Percentiles rank a stretch among this genome's conserved stretches.
These are phyloP conservation scores for Noctua janthina DNA, from an alignment of 2,888 invertebrate species.

Conservation along the genomic window DNA sequence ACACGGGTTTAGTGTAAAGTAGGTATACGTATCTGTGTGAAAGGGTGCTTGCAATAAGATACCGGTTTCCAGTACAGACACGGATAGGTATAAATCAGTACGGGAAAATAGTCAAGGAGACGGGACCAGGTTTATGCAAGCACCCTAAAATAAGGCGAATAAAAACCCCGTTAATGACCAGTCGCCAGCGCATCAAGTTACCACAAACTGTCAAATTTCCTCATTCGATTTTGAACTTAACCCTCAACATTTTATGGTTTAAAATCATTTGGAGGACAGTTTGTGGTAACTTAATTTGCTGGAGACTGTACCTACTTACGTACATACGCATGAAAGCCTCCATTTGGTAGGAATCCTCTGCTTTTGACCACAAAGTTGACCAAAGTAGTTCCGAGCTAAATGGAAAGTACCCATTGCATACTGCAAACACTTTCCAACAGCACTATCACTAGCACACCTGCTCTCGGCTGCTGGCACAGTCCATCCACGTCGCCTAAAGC, in stretches of 20 bases:
- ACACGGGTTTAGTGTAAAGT: constrained; percentile 2
- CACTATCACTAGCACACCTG: constrained; percentile 20
- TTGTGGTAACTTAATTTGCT: no score
- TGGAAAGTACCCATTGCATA: neutral
- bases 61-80: neutral
- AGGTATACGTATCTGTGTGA: neutral
- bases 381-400: neutral
- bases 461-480: constrained; percentile 15
- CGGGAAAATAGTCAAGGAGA: neutral
- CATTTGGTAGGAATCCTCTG: neutral
- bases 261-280: no score
- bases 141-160: no score
- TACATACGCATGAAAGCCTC: neutral
- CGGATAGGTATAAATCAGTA: neutral
- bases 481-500: constrained; percentile 35
- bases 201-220: no score
- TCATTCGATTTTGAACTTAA: no score
- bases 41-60: neutral
- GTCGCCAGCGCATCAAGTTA: no score
- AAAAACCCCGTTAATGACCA: no score
- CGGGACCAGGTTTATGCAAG: neutral
- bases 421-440: neutral
- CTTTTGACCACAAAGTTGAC: neutral
- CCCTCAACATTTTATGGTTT: no score
- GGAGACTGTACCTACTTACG: neutral